phyloP scores from a whole-genome alignment of 30 jellyfish, hydroid and myxozoan genomes.

The Aurelia sp. region DNA sequence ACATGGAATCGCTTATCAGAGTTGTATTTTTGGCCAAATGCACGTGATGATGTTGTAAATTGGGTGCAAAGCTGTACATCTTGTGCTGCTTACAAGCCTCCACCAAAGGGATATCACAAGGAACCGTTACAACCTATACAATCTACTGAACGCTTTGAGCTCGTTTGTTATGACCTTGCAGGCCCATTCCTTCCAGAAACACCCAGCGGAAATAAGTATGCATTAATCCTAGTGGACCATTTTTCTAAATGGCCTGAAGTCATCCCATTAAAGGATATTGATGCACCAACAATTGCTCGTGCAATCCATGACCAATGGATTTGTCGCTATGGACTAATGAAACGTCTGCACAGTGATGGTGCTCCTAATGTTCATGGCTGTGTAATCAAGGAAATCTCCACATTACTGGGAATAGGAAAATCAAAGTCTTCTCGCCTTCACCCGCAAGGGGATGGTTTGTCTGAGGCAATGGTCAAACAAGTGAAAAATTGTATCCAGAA shows the following conservation, averaged over 20 bases:
- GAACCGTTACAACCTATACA: slow-evolving; percentile 41
- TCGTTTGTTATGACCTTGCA: slow-evolving; percentile 33
- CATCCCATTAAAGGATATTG: background rate
- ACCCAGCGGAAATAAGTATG: slow-evolving; percentile 9
- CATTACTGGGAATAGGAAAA: slow-evolving; percentile 24
- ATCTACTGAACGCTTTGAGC: slow-evolving; percentile 22
- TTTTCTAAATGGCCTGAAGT: slow-evolving; percentile 37
- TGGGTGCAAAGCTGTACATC: slow-evolving; percentile 29
- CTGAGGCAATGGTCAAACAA: slow-evolving; percentile 48
- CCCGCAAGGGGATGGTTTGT: slow-evolving; percentile 52
- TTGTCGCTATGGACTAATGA: slow-evolving; percentile 40
- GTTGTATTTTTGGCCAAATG: slow-evolving; percentile 39
- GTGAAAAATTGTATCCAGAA: slow-evolving; percentile 28
- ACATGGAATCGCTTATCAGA: slow-evolving; percentile 42
- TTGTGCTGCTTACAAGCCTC: slow-evolving; percentile 30
- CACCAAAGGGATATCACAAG: slow-evolving; percentile 45
- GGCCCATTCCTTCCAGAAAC: slow-evolving; percentile 41
- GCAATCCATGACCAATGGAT: slow-evolving; percentile 16
- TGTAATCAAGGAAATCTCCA: slow-evolving; percentile 8
- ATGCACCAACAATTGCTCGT: slow-evolving; percentile 26
- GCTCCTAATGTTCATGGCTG: slow-evolving; percentile 36
- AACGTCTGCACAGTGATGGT: slow-evolving; percentile 50
- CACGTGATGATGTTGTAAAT: slow-evolving; percentile 27
- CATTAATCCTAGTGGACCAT: slow-evolving; percentile 13
- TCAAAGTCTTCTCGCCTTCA: slow-evolving; percentile 35